phyloP scores from a whole-genome alignment of 2,888 invertebrate species.

The Tenthredo amoena region DNA sequence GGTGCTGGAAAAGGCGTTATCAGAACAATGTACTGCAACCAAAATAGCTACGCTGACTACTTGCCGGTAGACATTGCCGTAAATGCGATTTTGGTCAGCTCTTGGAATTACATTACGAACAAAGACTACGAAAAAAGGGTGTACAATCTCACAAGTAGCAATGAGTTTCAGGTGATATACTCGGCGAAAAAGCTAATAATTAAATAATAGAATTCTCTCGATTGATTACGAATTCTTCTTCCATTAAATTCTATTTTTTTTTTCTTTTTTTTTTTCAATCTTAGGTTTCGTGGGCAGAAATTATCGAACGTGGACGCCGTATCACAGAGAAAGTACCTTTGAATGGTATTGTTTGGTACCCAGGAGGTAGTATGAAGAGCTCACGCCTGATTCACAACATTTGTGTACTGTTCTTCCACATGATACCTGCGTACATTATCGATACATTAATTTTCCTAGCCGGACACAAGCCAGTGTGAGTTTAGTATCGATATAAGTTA shows the following conservation, averaged over 20 bases:
- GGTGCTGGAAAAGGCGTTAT: conserved; percentile 93
- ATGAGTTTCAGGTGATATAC: conserved; percentile 84
- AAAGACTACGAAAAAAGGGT: conserved; percentile 81
- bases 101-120: conserved; percentile 84
- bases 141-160: conserved; percentile 89
- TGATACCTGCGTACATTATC: conserved; percentile 92
- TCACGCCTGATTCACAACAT: conserved; percentile 88
- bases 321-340: conserved; percentile 90
- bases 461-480: conserved; percentile 94
- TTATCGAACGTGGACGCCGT: conserved; percentile 90
- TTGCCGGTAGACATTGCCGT: conserved; percentile 90
- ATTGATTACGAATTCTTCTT: not conserved
- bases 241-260: not conserved
- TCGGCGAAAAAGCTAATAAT: not conserved
- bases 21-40: conserved; percentile 92
- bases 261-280: conserved; percentile 31
- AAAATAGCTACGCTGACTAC: conserved; percentile 88
- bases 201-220: not conserved
- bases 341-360: conserved; percentile 93
- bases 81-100: conserved; percentile 85
- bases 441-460: conserved; percentile 89
- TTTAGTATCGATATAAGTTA: conserved; percentile 61
- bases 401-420: conserved; percentile 92
- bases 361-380: conserved; percentile 93
- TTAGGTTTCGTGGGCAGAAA: conserved; percentile 90